A percentile compares a stretch with the other conserved stretches of the same genome.
Conservation (phyloP, 1,140 invertebrate species). For the Ctenoplectra terminalis region DNA sequence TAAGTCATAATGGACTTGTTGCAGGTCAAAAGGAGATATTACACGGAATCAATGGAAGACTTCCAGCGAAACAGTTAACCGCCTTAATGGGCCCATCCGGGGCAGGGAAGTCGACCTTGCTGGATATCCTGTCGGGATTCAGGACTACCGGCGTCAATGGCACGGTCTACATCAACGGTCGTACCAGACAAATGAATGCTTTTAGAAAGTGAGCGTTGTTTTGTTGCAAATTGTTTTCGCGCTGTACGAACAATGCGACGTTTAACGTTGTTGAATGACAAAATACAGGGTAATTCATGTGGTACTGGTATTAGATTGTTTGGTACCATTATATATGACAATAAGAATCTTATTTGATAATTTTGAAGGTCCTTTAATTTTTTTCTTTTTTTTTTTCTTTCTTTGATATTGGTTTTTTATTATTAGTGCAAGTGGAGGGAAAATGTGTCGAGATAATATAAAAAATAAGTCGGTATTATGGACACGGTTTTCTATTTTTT, state of each 20-base stretch:
- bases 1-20: no score
- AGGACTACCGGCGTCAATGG: conserved; percentile 89
- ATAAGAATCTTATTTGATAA: not conserved
- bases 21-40: conserved; percentile 91
- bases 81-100: conserved; percentile 95
- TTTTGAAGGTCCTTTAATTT: not conserved
- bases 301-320: not conserved
- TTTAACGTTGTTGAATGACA: no score
- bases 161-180: conserved; percentile 88
- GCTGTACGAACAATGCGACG: no score
- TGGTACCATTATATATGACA: not conserved
- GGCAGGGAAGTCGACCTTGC: conserved; percentile 91
- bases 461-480: no score
- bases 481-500: not conserved
- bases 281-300: no score
- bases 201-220: conserved; percentile 77
- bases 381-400: not conserved
- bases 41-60: conserved; percentile 89
- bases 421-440: no score
- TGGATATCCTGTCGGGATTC: conserved; percentile 88
- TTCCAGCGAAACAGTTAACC: conserved; percentile 90
- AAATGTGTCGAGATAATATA: no score
- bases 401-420: not conserved
- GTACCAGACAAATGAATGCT: conserved; percentile 89
- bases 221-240: not conserved